A percentile compares a stretch with the other conserved stretches of the same genome.
Conservation (phyloP, 2,888 invertebrate species). For the Nowickia ferox region DNA sequence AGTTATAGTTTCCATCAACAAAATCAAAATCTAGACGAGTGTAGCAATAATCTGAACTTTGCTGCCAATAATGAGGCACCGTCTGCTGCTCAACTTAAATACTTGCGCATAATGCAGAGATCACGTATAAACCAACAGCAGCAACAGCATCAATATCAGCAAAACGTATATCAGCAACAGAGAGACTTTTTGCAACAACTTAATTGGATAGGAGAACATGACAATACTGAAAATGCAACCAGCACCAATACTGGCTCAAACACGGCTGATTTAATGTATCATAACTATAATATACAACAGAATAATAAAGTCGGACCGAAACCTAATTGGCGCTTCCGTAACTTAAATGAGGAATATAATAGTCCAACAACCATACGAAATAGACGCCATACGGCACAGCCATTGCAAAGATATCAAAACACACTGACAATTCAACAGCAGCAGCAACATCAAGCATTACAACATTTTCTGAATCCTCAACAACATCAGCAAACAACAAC, state of each 20-base stretch:
- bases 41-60: slow-evolving; percentile 85
- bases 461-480: slow-evolving; percentile 54
- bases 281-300: slow-evolving; percentile 69
- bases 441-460: slow-evolving; percentile 40
- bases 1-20: slow-evolving; percentile 71
- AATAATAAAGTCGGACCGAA: slow-evolving; percentile 66
- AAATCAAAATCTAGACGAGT: slow-evolving; percentile 65
- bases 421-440: slow-evolving; percentile 48
- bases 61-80: slow-evolving; percentile 74
- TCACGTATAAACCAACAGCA: slow-evolving; percentile 74
- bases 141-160: slow-evolving; percentile 76
- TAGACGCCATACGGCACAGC: slow-evolving; percentile 47
- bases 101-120: slow-evolving; percentile 69
- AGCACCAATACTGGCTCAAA: slow-evolving; percentile 30
- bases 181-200: slow-evolving; percentile 77
- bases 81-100: slow-evolving; percentile 64
- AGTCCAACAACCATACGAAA: slow-evolving; percentile 14
- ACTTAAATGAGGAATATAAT: slow-evolving; percentile 66
- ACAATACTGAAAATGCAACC: slow-evolving; percentile 62
- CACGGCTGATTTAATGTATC: slow-evolving; percentile 60
- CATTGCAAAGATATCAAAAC: slow-evolving; percentile 70
- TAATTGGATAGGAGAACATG: slow-evolving; percentile 72
- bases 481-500: slow-evolving; percentile 58
- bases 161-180: slow-evolving; percentile 72
- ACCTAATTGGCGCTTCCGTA: slow-evolving; percentile 68